Base-by-base conservation (phyloP, 2,113 vertebrate species). In the Chunga burmeisteri region DNA sequence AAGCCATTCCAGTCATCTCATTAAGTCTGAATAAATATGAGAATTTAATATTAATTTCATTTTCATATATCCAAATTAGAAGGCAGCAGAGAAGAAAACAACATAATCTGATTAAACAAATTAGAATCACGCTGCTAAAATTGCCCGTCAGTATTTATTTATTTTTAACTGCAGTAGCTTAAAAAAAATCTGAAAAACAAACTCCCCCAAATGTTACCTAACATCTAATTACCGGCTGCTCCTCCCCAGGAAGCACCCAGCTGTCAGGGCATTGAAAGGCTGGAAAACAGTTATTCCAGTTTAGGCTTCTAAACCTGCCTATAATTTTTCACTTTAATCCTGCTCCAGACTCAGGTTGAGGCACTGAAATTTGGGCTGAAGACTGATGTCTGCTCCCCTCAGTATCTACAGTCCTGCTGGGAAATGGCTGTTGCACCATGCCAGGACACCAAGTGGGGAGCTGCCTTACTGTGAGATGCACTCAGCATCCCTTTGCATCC, bases 31-130 rank as follows among this genome's bases (percentile, higher is more conserved):
- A 86, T 97, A 95, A 97, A 98, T 78, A 95, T 63, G 91, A 88
- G 81, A 97, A 96, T 95, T 96, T 96, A 95, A 97, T 98, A 98
- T 97, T 97, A 97, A 95, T 71, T 97, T 96, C 96, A 97, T 96
- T 98, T 93, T 95, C 82, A 73, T 84, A 89, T 72, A 86, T 95
- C 96, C 87, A 95, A 97, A 97, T 98, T 94, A 97, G 96, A 96
- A 98, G 89, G 85, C 93, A 96, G 94, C 93, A 94, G 96, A 83
- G 97, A 98, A 93, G 96, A 97, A 95, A 96, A 97, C 85, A 97
- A 93, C 96, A 89, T 88, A 94, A 97, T 97, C 97, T 88, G 96
- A 98, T 98, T 98, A 98, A 83, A 97, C 98, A 98, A 98, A 98
- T 98, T 97, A 97, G 95, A 96, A 96, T 95, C 96, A 85, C 5